Conservation (phyloP, 2,113 vertebrate species). For the Mesitornis unicolor region DNA sequence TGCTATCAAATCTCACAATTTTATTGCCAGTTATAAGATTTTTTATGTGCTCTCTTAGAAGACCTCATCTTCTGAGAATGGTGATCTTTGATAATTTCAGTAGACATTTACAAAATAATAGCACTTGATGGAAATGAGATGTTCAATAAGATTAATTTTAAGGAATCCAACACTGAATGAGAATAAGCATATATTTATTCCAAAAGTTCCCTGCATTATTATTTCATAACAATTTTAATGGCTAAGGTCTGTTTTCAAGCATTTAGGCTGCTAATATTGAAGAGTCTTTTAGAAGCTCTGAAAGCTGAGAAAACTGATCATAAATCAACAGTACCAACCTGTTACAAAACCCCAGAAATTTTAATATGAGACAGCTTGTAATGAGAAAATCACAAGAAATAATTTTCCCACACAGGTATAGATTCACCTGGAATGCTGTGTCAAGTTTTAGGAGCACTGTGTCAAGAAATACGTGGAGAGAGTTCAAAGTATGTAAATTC, state of each 20-base stretch:
- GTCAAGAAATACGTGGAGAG: neutral
- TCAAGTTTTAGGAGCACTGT: neutral
- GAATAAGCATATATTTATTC: neutral
- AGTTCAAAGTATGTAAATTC: neutral
- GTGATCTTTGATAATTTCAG: constrained; percentile 3
- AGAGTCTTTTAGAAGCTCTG: neutral
- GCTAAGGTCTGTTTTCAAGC: neutral
- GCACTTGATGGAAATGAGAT: neutral
- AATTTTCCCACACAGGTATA: neutral
- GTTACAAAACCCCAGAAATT: neutral
- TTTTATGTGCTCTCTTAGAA: neutral
- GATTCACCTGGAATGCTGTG: neutral
- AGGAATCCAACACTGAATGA: neutral
- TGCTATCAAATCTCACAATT: neutral
- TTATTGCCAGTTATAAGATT: neutral
- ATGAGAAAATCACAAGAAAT: neutral
- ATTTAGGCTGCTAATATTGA: neutral
- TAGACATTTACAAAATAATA: neutral
- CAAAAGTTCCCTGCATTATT: neutral
- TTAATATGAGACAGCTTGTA: neutral
- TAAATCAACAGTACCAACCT: neutral
- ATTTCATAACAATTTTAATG: neutral
- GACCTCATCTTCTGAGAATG: neutral
- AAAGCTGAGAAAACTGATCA: neutral
- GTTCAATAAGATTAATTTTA: neutral